These are phyloP conservation scores for Nysson spinosus DNA, from an alignment of 2,888 invertebrate species.

Conservation along the genomic window DNA sequence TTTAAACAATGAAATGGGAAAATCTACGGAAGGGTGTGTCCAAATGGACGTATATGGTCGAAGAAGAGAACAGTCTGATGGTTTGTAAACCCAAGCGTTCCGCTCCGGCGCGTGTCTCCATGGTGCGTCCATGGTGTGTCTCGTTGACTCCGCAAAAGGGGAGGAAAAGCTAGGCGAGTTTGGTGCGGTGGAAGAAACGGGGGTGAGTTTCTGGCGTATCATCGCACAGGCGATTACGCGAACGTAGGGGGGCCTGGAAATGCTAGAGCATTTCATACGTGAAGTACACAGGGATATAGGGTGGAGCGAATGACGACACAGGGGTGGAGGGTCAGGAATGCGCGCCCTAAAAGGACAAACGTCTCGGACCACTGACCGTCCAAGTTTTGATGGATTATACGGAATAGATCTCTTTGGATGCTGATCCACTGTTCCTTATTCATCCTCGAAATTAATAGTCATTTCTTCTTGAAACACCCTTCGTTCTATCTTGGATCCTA, in stretches of 20 bases:
- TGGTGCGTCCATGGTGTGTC: constrained; percentile 1
- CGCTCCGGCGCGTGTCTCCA: constrained; percentile 32
- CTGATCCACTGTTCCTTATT: too few relatives aligned
- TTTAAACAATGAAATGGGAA: too few relatives aligned
- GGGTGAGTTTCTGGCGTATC: constrained; percentile 57
- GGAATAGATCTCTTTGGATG: too few relatives aligned
- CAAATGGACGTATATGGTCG: too few relatives aligned
- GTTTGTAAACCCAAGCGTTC: constrained; percentile 41
- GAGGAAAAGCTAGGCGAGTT: constrained; percentile 32
- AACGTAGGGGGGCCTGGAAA: constrained; percentile 28
- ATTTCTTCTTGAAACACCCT: background rate
- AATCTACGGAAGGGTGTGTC: too few relatives aligned
- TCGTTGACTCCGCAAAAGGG: constrained; percentile 15
- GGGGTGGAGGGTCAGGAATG: constrained; percentile 46
- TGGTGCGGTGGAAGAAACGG: constrained; percentile 44
- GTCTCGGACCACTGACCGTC: constrained; percentile 17
- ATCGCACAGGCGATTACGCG: constrained; percentile 56
- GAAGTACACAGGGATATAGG: too few relatives aligned
- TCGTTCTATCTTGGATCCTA: too few relatives aligned
- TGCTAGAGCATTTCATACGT: constrained; percentile 29
- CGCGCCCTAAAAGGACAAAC: constrained; percentile 42
- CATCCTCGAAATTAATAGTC: too few relatives aligned
- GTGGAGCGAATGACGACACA: constrained; percentile 29
- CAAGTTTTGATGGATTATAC: constrained; percentile 20
- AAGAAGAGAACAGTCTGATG: too few relatives aligned